These are phyloP conservation scores for Cyrtodaria siliqua DNA, from an alignment of 2,888 invertebrate genomes.

Conservation along the genomic window DNA sequence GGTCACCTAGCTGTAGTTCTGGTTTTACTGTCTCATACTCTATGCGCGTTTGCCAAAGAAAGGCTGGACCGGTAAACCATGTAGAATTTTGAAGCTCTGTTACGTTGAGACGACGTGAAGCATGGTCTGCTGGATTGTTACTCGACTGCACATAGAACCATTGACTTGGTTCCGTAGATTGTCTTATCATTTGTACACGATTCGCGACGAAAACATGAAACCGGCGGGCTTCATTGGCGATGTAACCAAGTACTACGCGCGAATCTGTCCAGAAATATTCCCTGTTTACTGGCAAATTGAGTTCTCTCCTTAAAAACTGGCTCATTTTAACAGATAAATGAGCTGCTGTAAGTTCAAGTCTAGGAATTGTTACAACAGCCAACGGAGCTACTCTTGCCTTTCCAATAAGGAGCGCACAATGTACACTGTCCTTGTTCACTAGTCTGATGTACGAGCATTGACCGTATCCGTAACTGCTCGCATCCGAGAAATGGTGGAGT, in stretches of 20 bases:
- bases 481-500: conserved; percentile 38
- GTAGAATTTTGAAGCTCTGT: too few relatives aligned
- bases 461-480: conserved; percentile 51
- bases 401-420: conserved; percentile 56
- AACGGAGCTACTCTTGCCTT: conserved; percentile 63
- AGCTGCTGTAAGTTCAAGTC: conserved; percentile 63
- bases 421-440: conserved; percentile 20
- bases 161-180: conserved; percentile 48
- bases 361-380: conserved; percentile 54
- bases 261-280: conserved; percentile 63
- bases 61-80: too few relatives aligned
- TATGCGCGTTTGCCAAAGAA: too few relatives aligned
- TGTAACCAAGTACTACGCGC: conserved; percentile 62
- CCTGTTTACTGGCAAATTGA: conserved; percentile 17
- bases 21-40: conserved; percentile 5
- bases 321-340: conserved; percentile 34
- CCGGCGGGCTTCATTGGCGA: conserved; percentile 54
- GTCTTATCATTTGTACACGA: conserved; percentile 59
- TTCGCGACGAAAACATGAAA: conserved; percentile 67
- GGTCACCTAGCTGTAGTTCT: conserved; percentile 30
- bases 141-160: conserved; percentile 60
- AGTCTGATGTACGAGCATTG: conserved; percentile 59
- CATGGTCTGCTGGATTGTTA: too few relatives aligned
- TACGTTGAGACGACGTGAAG: too few relatives aligned
- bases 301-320: conserved; percentile 17